Evolutionary conservation across 2,888 invertebrate genomes (phyloP).

Genomic region (Tanypteryx hageni): DNA sequence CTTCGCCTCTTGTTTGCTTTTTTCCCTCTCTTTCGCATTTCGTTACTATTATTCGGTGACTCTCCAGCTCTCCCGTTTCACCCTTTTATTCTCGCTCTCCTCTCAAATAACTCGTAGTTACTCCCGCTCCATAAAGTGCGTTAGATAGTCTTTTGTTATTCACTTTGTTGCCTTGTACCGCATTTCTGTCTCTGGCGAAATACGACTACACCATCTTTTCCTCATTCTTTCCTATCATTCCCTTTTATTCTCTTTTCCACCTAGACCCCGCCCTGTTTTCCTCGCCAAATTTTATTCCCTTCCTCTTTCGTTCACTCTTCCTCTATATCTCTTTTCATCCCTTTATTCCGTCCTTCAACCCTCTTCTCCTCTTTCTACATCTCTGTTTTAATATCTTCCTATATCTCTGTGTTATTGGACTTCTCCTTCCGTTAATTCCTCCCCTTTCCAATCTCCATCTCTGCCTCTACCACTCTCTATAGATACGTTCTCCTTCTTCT

Average conservation of each 20-base stretch:
- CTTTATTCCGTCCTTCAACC: neutral
- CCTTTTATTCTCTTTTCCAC: neutral
- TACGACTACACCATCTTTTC: no score
- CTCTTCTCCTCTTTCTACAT: neutral
- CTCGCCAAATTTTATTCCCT: neutral
- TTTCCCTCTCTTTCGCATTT: no score
- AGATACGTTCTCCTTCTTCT: no score
- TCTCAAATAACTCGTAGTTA: no score
- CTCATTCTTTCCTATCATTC: neutral
- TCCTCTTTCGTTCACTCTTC: neutral
- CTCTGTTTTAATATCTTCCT: neutral
- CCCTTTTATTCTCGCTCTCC: no score
- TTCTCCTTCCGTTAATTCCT: neutral
- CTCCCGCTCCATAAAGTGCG: no score
- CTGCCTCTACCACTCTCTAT: neutral
- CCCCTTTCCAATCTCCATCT: neutral
- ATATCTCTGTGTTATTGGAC: neutral
- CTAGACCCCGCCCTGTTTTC: neutral
- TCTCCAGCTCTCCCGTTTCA: no score
- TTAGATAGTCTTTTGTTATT: no score
- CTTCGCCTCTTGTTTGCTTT: no score
- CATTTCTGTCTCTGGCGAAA: no score
- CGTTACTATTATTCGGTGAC: no score
- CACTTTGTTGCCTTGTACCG: no score
- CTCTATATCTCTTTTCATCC: neutral